Percentiles rank a stretch among this genome's conserved stretches.
Evolutionary conservation across 2,888 invertebrate species (phyloP).

Genomic region (Dryadula phaetusa): DNA sequence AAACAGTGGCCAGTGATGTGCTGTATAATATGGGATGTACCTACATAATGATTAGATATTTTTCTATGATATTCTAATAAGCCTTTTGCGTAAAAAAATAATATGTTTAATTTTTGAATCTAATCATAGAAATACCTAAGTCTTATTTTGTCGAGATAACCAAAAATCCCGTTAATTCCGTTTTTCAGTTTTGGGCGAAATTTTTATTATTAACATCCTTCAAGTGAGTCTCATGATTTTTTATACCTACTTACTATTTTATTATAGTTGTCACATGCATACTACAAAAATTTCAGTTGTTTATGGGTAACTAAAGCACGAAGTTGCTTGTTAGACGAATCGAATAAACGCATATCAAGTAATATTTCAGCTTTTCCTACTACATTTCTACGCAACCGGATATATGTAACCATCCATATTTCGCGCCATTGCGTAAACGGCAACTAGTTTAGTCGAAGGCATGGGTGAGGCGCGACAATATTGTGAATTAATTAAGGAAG

Average conservation of each 20-base stretch:
- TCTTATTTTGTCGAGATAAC: too few relatives aligned
- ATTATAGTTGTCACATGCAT: too few relatives aligned
- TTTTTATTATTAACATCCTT: too few relatives aligned
- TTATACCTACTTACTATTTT: too few relatives aligned
- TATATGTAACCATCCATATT: slow-evolving; percentile 12
- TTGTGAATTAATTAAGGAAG: slow-evolving; percentile 84
- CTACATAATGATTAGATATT: neutral
- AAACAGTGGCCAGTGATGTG: slow-evolving; percentile 34
- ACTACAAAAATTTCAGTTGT: too few relatives aligned
- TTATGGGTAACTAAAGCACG: too few relatives aligned
- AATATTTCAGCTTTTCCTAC: neutral
- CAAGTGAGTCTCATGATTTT: too few relatives aligned
- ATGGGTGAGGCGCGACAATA: slow-evolving; percentile 54
- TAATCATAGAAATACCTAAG: too few relatives aligned
- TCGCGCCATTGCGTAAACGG: slow-evolving; percentile 14
- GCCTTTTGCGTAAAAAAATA: neutral
- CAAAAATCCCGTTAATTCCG: too few relatives aligned
- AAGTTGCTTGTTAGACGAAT: too few relatives aligned
- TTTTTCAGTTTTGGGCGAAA: too few relatives aligned
- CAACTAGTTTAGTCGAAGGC: slow-evolving; percentile 13
- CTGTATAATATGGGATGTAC: slow-evolving; percentile 10
- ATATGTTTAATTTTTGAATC: neutral
- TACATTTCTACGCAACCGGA: neutral
- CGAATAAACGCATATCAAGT: too few relatives aligned
- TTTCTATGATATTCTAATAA: slow-evolving; percentile 2